These are phyloP conservation scores for Australoheros facetus DNA, from an alignment of 2,797 vertebrate species.

Conservation along the genomic window DNA sequence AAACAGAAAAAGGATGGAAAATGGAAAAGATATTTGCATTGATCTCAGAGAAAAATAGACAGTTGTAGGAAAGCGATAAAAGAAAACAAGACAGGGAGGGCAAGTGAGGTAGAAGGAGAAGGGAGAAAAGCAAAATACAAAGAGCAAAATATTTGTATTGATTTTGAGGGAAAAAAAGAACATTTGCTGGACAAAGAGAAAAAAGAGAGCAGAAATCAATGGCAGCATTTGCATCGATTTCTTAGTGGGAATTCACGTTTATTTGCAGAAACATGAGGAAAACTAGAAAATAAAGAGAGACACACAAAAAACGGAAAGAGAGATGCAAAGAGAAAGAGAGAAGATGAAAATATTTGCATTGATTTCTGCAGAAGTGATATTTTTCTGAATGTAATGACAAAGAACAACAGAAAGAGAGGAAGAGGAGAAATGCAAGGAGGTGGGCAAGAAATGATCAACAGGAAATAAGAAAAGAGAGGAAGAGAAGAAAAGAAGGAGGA, in stretches of 20 bases:
- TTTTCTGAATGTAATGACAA: slow-evolving; percentile 4
- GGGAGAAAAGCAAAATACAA: not conserved
- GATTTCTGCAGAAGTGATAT: slow-evolving; percentile 33
- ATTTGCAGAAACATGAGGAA: slow-evolving; percentile 30
- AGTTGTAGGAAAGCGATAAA: slow-evolving; percentile 24
- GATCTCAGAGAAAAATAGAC: slow-evolving; percentile 31
- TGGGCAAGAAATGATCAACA: not conserved
- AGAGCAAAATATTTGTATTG: slow-evolving; percentile 63
- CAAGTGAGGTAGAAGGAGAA: not conserved
- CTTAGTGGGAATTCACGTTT: slow-evolving; percentile 44
- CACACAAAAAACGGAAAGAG: not conserved
- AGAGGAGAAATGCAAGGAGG: not conserved
- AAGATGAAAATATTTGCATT: slow-evolving; percentile 55
- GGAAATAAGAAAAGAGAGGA: slow-evolving; percentile 4
- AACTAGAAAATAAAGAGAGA: not conserved
- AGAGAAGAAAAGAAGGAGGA: not conserved
- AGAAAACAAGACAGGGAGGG: not conserved
- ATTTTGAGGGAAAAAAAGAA: slow-evolving; percentile 35
- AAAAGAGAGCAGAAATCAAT: slow-evolving; percentile 30
- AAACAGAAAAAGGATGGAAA: slow-evolving; percentile 32
- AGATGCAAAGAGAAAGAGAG: slow-evolving; percentile 5
- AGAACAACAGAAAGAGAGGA: not conserved
- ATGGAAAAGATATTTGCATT: slow-evolving; percentile 51
- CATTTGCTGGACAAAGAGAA: slow-evolving; percentile 31
- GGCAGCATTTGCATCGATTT: slow-evolving; percentile 49